These are phyloP conservation scores for Pristionchus arcanus DNA, from an alignment of 2,888 invertebrate species.

Conservation along the genomic window DNA sequence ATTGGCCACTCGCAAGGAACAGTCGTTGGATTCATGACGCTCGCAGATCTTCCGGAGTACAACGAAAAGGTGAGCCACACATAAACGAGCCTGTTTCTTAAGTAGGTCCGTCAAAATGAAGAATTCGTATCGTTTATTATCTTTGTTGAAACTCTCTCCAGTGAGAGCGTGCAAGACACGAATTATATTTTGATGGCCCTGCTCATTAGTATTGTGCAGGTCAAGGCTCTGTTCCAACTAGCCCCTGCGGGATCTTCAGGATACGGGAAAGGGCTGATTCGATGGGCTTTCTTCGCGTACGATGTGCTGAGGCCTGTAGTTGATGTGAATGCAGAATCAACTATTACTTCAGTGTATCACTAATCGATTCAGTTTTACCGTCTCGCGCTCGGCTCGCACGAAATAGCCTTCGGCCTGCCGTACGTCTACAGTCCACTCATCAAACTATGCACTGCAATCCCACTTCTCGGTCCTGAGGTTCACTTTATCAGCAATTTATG, in stretches of 20 bases:
- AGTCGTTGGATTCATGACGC: not conserved
- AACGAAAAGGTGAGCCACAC: not conserved
- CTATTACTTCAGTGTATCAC: not conserved
- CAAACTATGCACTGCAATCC: not conserved
- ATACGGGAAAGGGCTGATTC: not conserved
- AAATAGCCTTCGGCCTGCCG: not conserved
- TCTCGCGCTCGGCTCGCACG: not conserved
- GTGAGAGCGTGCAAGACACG: too few relatives aligned
- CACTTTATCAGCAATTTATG: not conserved
- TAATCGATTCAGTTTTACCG: not conserved
- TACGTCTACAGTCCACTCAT: not conserved
- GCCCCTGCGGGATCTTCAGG: not conserved
- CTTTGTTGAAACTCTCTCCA: too few relatives aligned
- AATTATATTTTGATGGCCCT: not conserved
- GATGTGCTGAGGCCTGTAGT: not conserved
- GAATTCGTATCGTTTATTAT: too few relatives aligned
- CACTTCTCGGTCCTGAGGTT: not conserved
- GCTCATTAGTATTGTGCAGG: not conserved
- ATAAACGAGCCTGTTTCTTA: too few relatives aligned
- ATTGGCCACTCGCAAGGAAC: conserved; percentile 12
- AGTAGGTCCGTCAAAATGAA: too few relatives aligned
- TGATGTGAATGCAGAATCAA: not conserved
- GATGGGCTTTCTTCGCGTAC: not conserved
- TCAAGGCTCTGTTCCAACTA: not conserved
- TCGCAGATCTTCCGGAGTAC: not conserved